These are phyloP conservation scores for Agriopis aurantiaria DNA, from an alignment of 2,888 invertebrate species.

Conservation along the genomic window DNA sequence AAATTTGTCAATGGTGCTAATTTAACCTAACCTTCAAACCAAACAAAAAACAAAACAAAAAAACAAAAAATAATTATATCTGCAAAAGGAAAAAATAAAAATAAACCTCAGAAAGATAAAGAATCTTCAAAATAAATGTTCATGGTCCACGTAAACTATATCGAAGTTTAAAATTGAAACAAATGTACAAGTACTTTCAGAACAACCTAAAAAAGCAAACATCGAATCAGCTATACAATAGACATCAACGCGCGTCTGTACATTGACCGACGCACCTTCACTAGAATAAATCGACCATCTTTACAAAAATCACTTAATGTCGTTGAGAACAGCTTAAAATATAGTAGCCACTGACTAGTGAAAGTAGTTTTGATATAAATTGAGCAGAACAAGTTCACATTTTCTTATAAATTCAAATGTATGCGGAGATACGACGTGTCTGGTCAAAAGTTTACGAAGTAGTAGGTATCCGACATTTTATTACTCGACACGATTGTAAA, in stretches of 20 bases:
- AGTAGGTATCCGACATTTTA: constrained; percentile 23
- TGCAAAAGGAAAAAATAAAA: no score
- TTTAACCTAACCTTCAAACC: no score
- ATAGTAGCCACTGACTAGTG: constrained; percentile 28
- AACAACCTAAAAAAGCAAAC: background rate
- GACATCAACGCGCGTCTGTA: constrained; percentile 38
- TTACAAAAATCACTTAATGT: background rate
- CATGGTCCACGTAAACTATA: no score
- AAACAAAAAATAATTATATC: no score
- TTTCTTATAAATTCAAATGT: constrained; percentile 39
- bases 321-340: constrained; percentile 14
- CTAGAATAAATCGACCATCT: background rate
- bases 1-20: no score
- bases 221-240: constrained; percentile 27
- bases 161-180: background rate
- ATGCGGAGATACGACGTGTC: constrained; percentile 25
- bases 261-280: background rate
- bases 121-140: no score
- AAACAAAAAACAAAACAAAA: no score
- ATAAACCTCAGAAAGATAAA: no score
- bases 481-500: constrained; percentile 18
- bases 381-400: constrained; percentile 34
- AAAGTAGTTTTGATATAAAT: constrained; percentile 40
- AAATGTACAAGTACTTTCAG: background rate
- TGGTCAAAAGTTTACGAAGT: constrained; percentile 10